Evolutionary conservation across 2,797 vertebrate genomes (phyloP).

Genomic region (Diceros bicornis): DNA sequence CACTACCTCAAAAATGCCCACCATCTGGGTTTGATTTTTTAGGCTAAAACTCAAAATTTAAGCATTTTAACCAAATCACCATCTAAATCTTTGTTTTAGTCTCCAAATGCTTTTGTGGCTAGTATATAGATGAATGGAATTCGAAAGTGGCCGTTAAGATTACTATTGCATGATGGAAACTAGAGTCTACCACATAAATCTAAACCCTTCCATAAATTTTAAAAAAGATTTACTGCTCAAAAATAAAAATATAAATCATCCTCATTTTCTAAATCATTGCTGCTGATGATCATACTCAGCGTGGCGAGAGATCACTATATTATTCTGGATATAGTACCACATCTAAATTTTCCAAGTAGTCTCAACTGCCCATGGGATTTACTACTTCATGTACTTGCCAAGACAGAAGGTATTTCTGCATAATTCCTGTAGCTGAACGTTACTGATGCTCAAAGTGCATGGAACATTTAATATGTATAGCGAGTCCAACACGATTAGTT

Average conservation of each 20-base stretch:
- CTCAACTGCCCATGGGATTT: constrained; percentile 78
- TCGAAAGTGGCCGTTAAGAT: constrained; percentile 80
- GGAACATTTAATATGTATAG: constrained; percentile 73
- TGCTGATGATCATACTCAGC: constrained; percentile 66
- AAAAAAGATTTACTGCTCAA: constrained; percentile 80
- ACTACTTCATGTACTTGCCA: constrained; percentile 77
- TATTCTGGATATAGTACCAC: constrained; percentile 76
- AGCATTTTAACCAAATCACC: constrained; percentile 72
- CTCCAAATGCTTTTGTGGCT: constrained; percentile 79
- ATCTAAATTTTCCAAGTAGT: constrained; percentile 79
- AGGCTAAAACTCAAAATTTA: constrained; percentile 70
- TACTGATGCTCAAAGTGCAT: constrained; percentile 65
- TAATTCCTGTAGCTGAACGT: constrained; percentile 76
- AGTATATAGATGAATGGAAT: constrained; percentile 84
- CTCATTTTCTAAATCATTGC: constrained; percentile 82
- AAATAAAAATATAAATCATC: constrained; percentile 85
- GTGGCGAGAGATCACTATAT: constrained; percentile 77
- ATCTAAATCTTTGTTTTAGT: constrained; percentile 78
- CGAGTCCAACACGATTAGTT: constrained; percentile 62
- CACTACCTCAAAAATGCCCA: constrained; percentile 54
- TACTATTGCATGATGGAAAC: constrained; percentile 75
- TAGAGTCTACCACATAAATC: constrained; percentile 81
- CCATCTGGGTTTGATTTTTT: constrained; percentile 77
- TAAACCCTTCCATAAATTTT: constrained; percentile 80
- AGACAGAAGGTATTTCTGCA: constrained; percentile 77